Evolutionary conservation across 1,140 invertebrate species (phyloP).

Genomic region (Diprion similis): DNA sequence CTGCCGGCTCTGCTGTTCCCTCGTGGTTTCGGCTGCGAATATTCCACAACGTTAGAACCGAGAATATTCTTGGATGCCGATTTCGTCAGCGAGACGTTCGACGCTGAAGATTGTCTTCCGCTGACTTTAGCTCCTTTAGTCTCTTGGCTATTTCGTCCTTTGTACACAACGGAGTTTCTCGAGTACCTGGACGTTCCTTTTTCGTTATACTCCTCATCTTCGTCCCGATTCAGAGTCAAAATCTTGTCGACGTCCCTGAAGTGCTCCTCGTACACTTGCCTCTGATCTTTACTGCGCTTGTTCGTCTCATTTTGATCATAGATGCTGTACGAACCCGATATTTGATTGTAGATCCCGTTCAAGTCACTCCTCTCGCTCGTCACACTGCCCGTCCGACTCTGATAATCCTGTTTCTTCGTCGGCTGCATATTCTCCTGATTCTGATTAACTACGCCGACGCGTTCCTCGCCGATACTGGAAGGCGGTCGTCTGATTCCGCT

Average conservation of each 20-base stretch:
- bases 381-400: too few relatives aligned
- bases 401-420: too few relatives aligned
- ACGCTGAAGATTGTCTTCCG: slow-evolving; percentile 19
- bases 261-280: slow-evolving; percentile 27
- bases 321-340: not conserved
- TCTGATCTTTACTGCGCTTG: too few relatives aligned
- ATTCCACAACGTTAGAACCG: slow-evolving; percentile 6
- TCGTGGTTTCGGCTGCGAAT: slow-evolving; percentile 31
- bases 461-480: too few relatives aligned
- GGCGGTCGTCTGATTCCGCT: too few relatives aligned
- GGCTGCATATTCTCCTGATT: too few relatives aligned
- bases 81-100: slow-evolving; percentile 38
- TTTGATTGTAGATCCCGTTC: too few relatives aligned
- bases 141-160: slow-evolving; percentile 23
- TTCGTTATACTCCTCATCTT: slow-evolving; percentile 11
- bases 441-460: too few relatives aligned
- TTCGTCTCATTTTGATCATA: not conserved
- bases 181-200: too few relatives aligned
- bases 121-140: slow-evolving; percentile 36
- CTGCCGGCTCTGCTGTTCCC: slow-evolving; percentile 54
- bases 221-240: slow-evolving; percentile 43
- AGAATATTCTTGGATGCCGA: slow-evolving; percentile 15
- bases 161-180: slow-evolving; percentile 42
- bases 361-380: too few relatives aligned
- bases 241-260: slow-evolving; percentile 58